A percentile compares a stretch with the other conserved stretches of the same genome.
phyloP scores from a whole-genome alignment of 2,797 vertebrate species.

The Protonibea diacanthus region DNA sequence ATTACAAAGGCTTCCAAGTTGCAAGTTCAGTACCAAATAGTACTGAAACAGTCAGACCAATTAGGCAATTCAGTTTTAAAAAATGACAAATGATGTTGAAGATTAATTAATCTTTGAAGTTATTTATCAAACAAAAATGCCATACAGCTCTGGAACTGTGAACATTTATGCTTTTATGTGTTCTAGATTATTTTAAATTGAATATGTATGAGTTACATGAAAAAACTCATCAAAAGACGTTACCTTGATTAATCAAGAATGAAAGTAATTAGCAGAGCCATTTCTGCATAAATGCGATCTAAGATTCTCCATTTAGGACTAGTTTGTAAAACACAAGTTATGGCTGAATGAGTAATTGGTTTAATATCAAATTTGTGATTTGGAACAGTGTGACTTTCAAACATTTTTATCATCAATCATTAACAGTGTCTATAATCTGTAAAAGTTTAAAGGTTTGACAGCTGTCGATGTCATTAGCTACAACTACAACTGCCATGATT shows the following conservation, averaged over 20 bases:
- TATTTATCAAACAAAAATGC: not conserved
- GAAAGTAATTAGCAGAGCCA: not conserved
- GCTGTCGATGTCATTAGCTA: not conserved
- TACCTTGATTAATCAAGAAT: not conserved
- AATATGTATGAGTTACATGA: not conserved
- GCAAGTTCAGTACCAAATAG: not conserved
- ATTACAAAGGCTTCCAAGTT: conserved; percentile 20
- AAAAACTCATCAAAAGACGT: not conserved
- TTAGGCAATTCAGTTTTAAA: not conserved
- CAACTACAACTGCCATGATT: not conserved
- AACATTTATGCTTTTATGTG: not conserved
- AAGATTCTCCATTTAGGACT: not conserved
- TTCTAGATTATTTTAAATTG: not conserved
- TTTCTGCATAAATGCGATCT: not conserved
- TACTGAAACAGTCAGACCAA: not conserved
- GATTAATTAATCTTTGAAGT: not conserved
- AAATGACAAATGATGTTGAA: not conserved
- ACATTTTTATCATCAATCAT: not conserved
- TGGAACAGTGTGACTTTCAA: not conserved
- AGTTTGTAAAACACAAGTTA: not conserved
- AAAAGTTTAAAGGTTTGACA: not conserved
- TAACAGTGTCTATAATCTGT: not conserved
- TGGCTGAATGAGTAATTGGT: not conserved
- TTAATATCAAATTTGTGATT: not conserved
- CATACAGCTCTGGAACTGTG: not conserved